phyloP scores from a whole-genome alignment of 2,888 invertebrate species.

The Zeuzera pyrina region DNA sequence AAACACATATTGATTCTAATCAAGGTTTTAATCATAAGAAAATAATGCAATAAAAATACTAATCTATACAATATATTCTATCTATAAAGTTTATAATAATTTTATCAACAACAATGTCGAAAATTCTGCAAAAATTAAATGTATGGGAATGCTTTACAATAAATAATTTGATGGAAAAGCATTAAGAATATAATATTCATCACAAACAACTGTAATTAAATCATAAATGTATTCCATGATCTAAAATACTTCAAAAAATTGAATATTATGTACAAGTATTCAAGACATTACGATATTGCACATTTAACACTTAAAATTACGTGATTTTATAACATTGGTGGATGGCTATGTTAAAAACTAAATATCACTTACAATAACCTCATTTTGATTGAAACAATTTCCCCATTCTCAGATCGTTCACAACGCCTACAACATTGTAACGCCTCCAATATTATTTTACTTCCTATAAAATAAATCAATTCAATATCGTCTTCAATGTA shows the following conservation, averaged over 20 bases:
- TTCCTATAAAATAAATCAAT: no score
- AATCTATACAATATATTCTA: slow-evolving; percentile 60
- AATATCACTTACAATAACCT: no score
- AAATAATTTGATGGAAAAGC: slow-evolving; percentile 42
- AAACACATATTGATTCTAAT: slow-evolving; percentile 20
- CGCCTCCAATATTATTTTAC: no score
- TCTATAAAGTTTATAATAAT: slow-evolving; percentile 57
- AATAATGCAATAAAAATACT: slow-evolving; percentile 69
- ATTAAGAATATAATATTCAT: slow-evolving; percentile 31
- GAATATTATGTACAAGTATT: no score
- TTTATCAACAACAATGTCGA: slow-evolving; percentile 33
- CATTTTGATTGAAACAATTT: no score
- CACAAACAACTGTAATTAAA: slow-evolving; percentile 31
- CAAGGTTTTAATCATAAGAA: slow-evolving; percentile 61
- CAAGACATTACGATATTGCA: no score
- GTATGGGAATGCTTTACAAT: no score
- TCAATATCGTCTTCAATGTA: no score
- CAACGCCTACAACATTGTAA: no score
- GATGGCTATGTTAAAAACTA: slow-evolving; percentile 33
- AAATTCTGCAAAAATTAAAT: no score
- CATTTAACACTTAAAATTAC: slow-evolving; percentile 65
- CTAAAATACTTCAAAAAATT: no score
- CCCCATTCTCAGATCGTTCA: no score
- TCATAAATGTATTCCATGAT: slow-evolving; percentile 33
- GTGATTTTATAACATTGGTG: slow-evolving; percentile 46